phyloP scores from a whole-genome alignment of 2,797 vertebrate genomes.

The Simalia tracyae region DNA sequence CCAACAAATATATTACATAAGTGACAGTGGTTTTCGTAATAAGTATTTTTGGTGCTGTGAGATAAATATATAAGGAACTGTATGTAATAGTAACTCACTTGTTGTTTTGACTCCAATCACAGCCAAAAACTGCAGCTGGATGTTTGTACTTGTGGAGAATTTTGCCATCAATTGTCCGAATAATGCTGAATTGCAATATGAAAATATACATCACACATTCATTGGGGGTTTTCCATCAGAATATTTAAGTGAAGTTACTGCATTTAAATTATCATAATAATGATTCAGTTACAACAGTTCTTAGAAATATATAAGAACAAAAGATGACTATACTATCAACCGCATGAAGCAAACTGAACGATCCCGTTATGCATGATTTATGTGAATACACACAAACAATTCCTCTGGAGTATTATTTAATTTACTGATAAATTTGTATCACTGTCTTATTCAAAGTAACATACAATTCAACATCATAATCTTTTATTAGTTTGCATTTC shows the following conservation, averaged over 20 bases:
- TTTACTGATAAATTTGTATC: not conserved
- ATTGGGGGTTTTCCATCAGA: not conserved
- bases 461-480: not conserved
- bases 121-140: constrained; percentile 94
- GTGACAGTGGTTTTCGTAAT: not conserved
- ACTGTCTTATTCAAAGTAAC: not conserved
- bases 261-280: not conserved
- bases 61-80: not conserved
- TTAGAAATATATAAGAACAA: not conserved
- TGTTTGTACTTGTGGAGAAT: constrained; percentile 95
- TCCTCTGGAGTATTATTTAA: not conserved
- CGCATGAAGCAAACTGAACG: not conserved
- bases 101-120: constrained; percentile 99
- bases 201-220: constrained; percentile 32
- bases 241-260: not conserved
- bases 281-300: not conserved
- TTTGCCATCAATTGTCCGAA: constrained; percentile 91
- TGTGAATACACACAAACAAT: not conserved
- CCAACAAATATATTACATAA: not conserved
- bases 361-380: not conserved
- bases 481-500: not conserved
- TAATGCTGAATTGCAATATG: constrained; percentile 79
- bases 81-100: constrained; percentile 80
- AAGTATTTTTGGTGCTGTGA: not conserved
- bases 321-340: not conserved